These are phyloP conservation scores for Holocentrus rufus DNA, from an alignment of 2,797 vertebrate species.

Conservation along the genomic window DNA sequence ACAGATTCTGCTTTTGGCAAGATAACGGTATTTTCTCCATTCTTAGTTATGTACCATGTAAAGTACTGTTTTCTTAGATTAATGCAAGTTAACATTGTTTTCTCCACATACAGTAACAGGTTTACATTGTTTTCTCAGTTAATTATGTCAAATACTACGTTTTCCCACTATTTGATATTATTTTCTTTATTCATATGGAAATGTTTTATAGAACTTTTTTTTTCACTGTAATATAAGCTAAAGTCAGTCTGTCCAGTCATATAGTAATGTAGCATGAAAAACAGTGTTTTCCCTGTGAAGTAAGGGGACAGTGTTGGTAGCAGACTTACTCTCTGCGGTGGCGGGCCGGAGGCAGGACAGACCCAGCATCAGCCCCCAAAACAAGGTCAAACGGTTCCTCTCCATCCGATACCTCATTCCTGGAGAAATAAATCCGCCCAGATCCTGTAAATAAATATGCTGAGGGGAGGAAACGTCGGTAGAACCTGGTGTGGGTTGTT, in stretches of 20 bases:
- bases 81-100: too few relatives aligned
- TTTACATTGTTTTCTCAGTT: too few relatives aligned
- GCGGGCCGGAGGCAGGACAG: slow-evolving; percentile 87
- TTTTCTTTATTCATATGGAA: not conserved
- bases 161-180: too few relatives aligned
- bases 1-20: not conserved
- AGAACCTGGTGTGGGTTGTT: slow-evolving; percentile 23
- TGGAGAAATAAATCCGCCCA: slow-evolving; percentile 69
- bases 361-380: slow-evolving; percentile 90
- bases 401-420: slow-evolving; percentile 90
- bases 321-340: slow-evolving; percentile 89
- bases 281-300: slow-evolving; percentile 23
- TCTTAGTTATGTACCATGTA: too few relatives aligned
- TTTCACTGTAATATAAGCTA: not conserved
- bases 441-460: slow-evolving; percentile 52
- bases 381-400: slow-evolving; percentile 90
- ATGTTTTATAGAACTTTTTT: not conserved
- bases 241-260: not conserved
- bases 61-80: too few relatives aligned
- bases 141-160: too few relatives aligned
- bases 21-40: not conserved
- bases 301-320: not conserved
- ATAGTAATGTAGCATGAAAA: not conserved
- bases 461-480: slow-evolving; percentile 37
- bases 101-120: too few relatives aligned